Evolutionary conservation across 2,888 invertebrate genomes (phyloP).

Genomic region (Pandemis cinnamomeana): DNA sequence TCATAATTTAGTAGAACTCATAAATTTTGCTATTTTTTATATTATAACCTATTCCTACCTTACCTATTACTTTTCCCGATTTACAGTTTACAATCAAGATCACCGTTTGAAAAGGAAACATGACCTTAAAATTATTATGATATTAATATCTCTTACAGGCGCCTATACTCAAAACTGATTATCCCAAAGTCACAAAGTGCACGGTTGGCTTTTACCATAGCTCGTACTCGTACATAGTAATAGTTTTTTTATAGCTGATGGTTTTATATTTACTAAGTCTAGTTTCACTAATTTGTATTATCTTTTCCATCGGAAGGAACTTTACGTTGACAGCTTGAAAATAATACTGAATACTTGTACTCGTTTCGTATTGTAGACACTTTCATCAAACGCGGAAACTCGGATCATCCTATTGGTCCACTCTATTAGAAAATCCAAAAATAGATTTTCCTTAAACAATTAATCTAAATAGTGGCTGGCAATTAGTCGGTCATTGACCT

Average conservation of each 20-base stretch:
- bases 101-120: background rate
- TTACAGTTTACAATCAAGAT: background rate
- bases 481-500: background rate
- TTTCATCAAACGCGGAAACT: background rate
- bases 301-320: background rate
- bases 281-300: background rate
- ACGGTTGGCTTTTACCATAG: no score
- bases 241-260: no score
- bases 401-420: background rate
- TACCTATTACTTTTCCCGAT: background rate
- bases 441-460: background rate
- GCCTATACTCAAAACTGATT: background rate
- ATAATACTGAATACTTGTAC: constrained; percentile 7
- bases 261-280: background rate
- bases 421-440: background rate
- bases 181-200: no score
- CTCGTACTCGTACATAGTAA: no score
- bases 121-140: background rate
- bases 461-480: background rate
- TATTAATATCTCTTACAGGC: background rate
- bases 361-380: background rate
- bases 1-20: background rate
- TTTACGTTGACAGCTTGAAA: background rate
- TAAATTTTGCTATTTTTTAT: background rate
- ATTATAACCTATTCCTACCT: no score